Conservation (phyloP, 2,888 invertebrate species). For the Diarsia mendica region DNA sequence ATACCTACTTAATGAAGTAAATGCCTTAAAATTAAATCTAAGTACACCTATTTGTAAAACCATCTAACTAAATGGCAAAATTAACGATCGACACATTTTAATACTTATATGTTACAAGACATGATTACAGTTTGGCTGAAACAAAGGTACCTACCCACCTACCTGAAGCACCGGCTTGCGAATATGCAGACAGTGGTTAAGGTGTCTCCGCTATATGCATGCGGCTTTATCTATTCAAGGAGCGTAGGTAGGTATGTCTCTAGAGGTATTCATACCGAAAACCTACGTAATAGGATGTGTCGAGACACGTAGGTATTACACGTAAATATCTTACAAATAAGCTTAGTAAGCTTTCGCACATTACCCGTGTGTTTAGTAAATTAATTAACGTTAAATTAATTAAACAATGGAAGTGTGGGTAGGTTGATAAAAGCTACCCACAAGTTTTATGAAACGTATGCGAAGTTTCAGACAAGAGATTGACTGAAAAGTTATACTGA, state of each 20-base stretch:
- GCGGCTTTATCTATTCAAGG: constrained; percentile 38
- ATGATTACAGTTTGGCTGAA: constrained; percentile 26
- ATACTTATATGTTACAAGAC: constrained; percentile 6
- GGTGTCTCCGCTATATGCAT: constrained; percentile 34
- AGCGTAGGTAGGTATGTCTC: constrained; percentile 7
- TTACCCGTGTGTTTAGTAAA: not conserved
- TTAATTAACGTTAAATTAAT: not conserved
- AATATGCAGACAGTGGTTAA: constrained; percentile 46
- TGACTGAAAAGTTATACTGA: not conserved
- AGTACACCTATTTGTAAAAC: not conserved
- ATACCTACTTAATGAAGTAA: not conserved
- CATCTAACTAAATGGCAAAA: not conserved
- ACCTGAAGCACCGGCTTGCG: constrained; percentile 17
- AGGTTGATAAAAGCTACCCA: too few relatives aligned
- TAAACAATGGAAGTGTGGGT: not conserved
- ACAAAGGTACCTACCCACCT: constrained; percentile 20
- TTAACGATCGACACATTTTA: constrained; percentile 16
- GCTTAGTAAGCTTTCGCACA: not conserved
- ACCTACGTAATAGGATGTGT: constrained; percentile 3
- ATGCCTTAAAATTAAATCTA: not conserved
- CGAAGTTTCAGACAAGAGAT: not conserved
- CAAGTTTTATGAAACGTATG: not conserved
- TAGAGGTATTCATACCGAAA: constrained; percentile 1
- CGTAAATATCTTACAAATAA: constrained; percentile 1
- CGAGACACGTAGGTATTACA: not conserved